Evolutionary conservation across 2,797 vertebrate species (phyloP), one percentile per base, ranked within the genome.

Genomic region (Poeciliopsis gracilis): DNA sequence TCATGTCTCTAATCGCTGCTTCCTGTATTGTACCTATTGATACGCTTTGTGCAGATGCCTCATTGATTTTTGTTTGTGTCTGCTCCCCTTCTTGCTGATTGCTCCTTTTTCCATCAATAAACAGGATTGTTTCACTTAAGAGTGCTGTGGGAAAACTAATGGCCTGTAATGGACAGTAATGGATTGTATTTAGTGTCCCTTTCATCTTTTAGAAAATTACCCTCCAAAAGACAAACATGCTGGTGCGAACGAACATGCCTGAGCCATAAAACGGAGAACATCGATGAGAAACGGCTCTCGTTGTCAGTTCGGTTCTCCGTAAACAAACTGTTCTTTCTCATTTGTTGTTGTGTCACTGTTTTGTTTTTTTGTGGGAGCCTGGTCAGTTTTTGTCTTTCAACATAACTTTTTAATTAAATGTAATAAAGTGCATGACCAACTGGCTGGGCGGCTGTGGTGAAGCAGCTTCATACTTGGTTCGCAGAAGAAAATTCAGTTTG

Each of bases 101-200:
- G 83, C 88, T 90, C 88, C 90, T 87, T 43, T 91, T 91, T 87
- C 81, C 85, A 90, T 94, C 93, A 88, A 89, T 94, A 92, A 92
- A 92, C 75, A 74, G 86, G 82, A 90, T 87, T 90, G 93, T 90
- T 92, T 90, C 93, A 92, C 89, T 93, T 86, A 86, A 73, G 88
- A 81, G 91, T 86, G 87, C 36, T 43, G 80, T 77, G 76, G 86
- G 81, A 43, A 78, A 85, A 87, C 91, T 94, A 94, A 93, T 94
- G 92, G 93, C 61, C 87, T 73, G 75, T 94, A 94, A 94, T 95
- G 93, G 94, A 93, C 80, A 84, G 74, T 93, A 94, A 94, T 94
- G 91, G 90, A 88, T 90, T 80, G 86, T 90, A 85, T 90, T 91
- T 83, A 91, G 87, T 76, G 75, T 82, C 78, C 80, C 88, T 92